Percentiles rank a stretch among this genome's conserved stretches.
Conservation (phyloP, 2,113 vertebrate species). For the Emydura subglobosa region DNA sequence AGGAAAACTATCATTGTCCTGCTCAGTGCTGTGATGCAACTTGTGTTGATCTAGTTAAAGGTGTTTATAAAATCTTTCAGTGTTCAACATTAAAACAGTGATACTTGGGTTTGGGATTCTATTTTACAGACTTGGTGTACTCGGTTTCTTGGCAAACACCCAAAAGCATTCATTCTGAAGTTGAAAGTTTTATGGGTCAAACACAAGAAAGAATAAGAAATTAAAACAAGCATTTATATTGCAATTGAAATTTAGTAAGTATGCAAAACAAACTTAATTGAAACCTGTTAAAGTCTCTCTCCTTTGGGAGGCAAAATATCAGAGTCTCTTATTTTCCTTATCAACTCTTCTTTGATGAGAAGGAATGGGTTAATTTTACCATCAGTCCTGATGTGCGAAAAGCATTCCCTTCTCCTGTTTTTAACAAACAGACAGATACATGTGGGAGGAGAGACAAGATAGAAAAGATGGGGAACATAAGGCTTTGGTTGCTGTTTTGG, state of each 20-base stretch:
- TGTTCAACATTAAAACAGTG: neutral
- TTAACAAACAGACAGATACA: neutral
- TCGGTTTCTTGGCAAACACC: neutral
- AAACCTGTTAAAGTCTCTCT: neutral
- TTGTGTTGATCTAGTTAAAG: neutral
- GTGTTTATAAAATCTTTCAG: neutral
- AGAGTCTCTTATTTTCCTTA: neutral
- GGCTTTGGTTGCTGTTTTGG: neutral
- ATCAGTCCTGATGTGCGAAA: neutral
- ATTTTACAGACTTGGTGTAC: neutral
- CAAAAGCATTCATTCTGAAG: neutral
- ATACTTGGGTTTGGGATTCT: neutral
- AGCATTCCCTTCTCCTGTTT: neutral
- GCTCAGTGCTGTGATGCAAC: neutral
- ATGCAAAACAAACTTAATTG: neutral
- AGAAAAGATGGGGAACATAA: neutral
- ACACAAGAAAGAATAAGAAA: neutral
- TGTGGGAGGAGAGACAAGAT: neutral
- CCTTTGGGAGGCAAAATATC: neutral
- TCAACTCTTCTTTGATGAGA: neutral
- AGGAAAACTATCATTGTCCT: neutral
- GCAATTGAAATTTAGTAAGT: neutral
- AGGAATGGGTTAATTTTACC: neutral
- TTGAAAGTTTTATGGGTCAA: neutral
- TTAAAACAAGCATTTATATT: neutral